These are phyloP conservation scores for Dryobates pubescens DNA, from an alignment of 2,797 vertebrate genomes.

Conservation along the genomic window DNA sequence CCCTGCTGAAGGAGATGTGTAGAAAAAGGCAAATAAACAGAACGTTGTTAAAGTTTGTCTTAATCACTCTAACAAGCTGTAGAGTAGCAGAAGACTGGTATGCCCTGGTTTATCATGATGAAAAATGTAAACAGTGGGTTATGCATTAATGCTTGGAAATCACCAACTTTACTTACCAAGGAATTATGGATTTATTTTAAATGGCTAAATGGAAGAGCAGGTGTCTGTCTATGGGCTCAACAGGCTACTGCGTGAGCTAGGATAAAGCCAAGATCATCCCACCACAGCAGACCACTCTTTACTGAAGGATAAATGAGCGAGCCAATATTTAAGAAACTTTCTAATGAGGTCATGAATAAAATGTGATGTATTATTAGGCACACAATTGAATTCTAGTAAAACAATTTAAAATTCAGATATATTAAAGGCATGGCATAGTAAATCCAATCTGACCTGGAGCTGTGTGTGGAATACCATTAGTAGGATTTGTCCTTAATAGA, in stretches of 20 bases:
- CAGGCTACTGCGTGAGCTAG: background rate
- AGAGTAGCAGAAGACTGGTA: background rate
- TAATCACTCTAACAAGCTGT: background rate
- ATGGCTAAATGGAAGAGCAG: background rate
- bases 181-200: background rate
- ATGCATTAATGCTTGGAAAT: background rate
- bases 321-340: constrained; percentile 10
- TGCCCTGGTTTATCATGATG: background rate
- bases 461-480: background rate
- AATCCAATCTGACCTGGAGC: constrained; percentile 1
- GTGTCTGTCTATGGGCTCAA: background rate
- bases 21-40: constrained; percentile 4
- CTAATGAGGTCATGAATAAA: constrained; percentile 9
- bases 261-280: background rate
- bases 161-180: background rate
- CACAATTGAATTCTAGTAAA: background rate
- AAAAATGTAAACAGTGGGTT: constrained; percentile 8
- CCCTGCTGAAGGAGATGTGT: background rate
- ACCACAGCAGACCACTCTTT: background rate
- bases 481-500: background rate
- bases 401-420: background rate
- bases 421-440: background rate
- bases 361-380: background rate
- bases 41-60: background rate
- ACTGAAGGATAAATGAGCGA: background rate